phyloP scores from a whole-genome alignment of 2,888 invertebrate genomes.

The Pterostichus niger region DNA sequence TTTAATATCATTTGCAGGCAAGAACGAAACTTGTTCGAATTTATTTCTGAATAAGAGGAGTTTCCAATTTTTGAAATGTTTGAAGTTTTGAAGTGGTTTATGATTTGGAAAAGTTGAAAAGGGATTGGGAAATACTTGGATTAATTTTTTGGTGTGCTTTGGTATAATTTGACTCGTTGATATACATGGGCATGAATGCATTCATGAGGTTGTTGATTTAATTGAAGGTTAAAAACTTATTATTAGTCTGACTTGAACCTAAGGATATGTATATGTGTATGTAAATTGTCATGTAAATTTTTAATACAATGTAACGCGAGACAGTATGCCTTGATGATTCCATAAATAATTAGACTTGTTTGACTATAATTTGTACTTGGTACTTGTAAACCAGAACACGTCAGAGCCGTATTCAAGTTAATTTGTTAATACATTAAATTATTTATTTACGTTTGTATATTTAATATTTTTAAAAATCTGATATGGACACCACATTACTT shows the following conservation, averaged over 20 bases:
- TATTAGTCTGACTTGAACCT: constrained; percentile 35
- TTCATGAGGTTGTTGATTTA: constrained; percentile 34
- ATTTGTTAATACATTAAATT: background rate
- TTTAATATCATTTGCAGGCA: constrained; percentile 28
- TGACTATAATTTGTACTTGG: constrained; percentile 20
- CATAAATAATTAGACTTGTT: constrained; percentile 19
- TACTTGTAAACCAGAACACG: constrained; percentile 24
- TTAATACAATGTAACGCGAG: constrained; percentile 30
- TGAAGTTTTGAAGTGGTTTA: background rate
- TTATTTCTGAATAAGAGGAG: constrained; percentile 13
- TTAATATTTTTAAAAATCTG: too few relatives aligned
- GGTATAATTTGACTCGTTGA: background rate
- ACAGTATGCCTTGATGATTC: constrained; percentile 32
- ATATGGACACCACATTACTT: too few relatives aligned
- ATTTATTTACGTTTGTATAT: too few relatives aligned
- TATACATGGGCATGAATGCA: background rate
- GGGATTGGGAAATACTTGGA: background rate
- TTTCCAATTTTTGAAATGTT: constrained; percentile 24
- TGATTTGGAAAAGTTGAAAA: background rate
- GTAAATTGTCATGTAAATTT: constrained; percentile 30
- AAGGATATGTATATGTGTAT: constrained; percentile 36
- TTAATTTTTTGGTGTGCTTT: background rate
- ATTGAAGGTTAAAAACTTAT: constrained; percentile 40
- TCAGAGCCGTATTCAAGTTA: constrained; percentile 13
- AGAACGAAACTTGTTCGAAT: background rate